Evolutionary conservation across 1,140 invertebrate species (phyloP).

Genomic region (Dufourea novaeangliae): DNA sequence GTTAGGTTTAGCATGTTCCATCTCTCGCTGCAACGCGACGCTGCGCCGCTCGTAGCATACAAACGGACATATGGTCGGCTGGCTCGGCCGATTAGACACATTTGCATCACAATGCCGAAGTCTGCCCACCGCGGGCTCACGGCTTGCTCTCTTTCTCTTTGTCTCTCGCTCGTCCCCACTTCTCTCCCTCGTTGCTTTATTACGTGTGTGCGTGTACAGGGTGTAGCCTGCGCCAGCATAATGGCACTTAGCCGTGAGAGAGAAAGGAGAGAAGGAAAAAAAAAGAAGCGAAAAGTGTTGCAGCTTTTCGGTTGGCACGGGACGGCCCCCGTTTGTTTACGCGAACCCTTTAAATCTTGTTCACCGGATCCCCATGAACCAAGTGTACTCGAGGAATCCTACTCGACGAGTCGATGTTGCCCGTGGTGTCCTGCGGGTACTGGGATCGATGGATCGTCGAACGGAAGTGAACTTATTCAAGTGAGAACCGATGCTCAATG

Average conservation of each 20-base stretch:
- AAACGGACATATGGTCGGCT: slow-evolving; percentile 81
- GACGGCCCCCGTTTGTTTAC: slow-evolving; percentile 56
- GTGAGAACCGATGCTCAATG: slow-evolving; percentile 18
- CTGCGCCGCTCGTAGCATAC: slow-evolving; percentile 56
- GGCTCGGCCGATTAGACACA: slow-evolving; percentile 81
- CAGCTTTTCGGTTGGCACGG: slow-evolving; percentile 69
- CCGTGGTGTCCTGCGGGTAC: slow-evolving; percentile 47
- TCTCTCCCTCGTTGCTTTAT: slow-evolving; percentile 69
- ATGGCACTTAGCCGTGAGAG: slow-evolving; percentile 76
- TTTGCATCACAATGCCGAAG: slow-evolving; percentile 80
- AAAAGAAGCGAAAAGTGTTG: slow-evolving; percentile 68
- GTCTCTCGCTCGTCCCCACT: slow-evolving; percentile 41
- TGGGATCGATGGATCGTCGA: not conserved
- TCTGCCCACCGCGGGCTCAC: slow-evolving; percentile 72
- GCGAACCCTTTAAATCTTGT: slow-evolving; percentile 57
- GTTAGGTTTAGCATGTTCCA: slow-evolving; percentile 67
- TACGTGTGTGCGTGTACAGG: slow-evolving; percentile 73
- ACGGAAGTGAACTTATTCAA: slow-evolving; percentile 27
- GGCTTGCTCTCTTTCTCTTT: slow-evolving; percentile 53
- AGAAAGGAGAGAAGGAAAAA: slow-evolving; percentile 14
- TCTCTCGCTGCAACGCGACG: slow-evolving; percentile 58
- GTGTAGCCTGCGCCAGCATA: slow-evolving; percentile 76
- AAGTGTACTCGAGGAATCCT: slow-evolving; percentile 28
- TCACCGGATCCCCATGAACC: slow-evolving; percentile 18
- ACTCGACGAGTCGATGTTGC: not conserved